phyloP scores from a whole-genome alignment of 2,113 vertebrate species.

The Paradisaea rubra region DNA sequence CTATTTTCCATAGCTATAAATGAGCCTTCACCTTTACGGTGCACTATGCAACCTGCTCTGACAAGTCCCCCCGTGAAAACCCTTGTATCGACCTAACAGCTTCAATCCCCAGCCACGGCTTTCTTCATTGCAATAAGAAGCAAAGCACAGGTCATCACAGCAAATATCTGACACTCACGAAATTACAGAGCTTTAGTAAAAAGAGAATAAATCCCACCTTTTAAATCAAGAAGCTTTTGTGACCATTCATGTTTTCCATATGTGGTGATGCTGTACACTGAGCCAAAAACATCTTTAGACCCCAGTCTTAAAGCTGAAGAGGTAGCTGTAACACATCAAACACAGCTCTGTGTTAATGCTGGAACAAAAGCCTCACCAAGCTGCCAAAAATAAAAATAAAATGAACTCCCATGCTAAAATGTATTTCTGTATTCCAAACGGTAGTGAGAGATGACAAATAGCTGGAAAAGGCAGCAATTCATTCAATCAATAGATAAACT shows the following conservation, averaged over 20 bases:
- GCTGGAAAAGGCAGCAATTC: background rate
- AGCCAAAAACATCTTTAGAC: conserved; percentile 1
- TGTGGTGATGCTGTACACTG: background rate
- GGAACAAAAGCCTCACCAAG: background rate
- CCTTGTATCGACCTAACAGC: background rate
- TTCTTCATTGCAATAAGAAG: background rate
- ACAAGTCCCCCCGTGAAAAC: background rate
- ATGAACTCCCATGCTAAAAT: background rate
- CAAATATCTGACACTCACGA: background rate
- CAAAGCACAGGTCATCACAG: background rate
- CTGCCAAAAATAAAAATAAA: conserved; percentile 20
- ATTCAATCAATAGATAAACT: background rate
- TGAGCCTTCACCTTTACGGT: background rate
- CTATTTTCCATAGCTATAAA: background rate
- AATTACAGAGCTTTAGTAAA: background rate
- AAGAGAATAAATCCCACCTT: conserved; percentile 23
- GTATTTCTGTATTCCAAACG: background rate
- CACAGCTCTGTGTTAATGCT: background rate
- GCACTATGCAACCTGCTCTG: background rate
- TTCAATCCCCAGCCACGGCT: background rate
- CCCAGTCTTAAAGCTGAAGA: background rate
- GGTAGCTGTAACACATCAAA: conserved; percentile 23
- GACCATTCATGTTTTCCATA: background rate
- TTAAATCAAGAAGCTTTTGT: conserved; percentile 23
- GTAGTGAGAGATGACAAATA: background rate